Conservation (phyloP, 2,113 vertebrate species). For the Coreoperca whiteheadi region DNA sequence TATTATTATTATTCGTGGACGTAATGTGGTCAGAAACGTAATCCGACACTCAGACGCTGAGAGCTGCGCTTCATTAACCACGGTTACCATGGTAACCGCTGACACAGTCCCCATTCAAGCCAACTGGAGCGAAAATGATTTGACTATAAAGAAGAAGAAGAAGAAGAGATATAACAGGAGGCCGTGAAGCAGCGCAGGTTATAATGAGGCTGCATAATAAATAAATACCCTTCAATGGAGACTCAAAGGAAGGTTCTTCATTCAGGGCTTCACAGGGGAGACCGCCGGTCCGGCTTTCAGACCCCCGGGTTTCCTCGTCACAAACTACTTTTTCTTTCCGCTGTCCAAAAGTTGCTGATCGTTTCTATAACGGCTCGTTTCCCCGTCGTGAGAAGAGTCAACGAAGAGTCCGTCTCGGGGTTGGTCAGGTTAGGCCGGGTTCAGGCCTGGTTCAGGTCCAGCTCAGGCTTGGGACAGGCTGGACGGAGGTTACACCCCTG, state of each 20-base stretch:
- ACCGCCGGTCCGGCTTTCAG: no score
- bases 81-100: constrained; percentile 3
- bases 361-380: no score
- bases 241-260: no score
- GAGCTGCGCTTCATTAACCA: neutral
- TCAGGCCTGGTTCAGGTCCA: no score
- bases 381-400: no score
- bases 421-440: no score
- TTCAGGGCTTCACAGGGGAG: no score
- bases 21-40: constrained; percentile 20
- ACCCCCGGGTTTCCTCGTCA: no score
- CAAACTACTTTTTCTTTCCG: no score
- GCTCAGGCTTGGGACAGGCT: neutral
- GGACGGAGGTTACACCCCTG: no score
- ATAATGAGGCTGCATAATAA: neutral
- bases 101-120: neutral
- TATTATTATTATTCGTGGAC: neutral
- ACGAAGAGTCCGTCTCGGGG: no score
- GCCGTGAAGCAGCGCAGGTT: neutral
- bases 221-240: neutral
- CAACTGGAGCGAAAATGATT: neutral
- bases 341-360: no score
- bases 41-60: neutral
- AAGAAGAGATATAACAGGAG: neutral
- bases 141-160: neutral